Conservation (phyloP, 1,140 invertebrate genomes). For the Hyles euphorbiae region DNA sequence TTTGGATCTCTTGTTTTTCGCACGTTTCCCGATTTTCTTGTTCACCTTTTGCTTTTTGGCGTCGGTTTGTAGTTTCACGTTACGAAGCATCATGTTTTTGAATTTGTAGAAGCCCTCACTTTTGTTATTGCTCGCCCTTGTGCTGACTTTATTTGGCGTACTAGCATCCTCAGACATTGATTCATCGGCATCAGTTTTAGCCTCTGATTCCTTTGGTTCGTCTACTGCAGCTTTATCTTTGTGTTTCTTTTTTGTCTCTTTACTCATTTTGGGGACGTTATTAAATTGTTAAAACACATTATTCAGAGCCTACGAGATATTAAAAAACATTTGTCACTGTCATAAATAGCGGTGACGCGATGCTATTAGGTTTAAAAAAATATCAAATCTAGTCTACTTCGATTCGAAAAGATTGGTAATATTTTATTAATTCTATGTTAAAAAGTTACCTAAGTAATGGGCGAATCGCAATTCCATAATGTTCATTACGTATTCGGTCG, state of each 20-base stretch:
- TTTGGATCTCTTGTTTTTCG: constrained; percentile 22
- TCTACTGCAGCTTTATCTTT: constrained; percentile 16
- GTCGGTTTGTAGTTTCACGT: constrained; percentile 24
- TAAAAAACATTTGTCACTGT: constrained; percentile 17
- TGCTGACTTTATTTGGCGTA: constrained; percentile 10
- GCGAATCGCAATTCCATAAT: no score
- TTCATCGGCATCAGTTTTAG: constrained; percentile 10
- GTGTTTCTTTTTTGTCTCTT: constrained; percentile 23
- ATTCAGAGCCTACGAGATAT: constrained; percentile 27
- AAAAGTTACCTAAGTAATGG: no score
- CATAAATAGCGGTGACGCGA: constrained; percentile 9
- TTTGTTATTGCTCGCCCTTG: constrained; percentile 29
- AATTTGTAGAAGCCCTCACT: constrained; percentile 36
- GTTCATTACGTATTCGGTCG: no score
- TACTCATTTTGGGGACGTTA: constrained; percentile 20
- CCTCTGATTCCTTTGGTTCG: constrained; percentile 17
- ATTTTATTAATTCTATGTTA: no score
- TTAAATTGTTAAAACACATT: constrained; percentile 16
- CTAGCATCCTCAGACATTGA: constrained; percentile 7
- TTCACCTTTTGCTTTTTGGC: constrained; percentile 11
- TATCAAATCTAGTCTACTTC: neutral
- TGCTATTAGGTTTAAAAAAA: neutral
- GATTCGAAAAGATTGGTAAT: no score
- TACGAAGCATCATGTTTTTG: constrained; percentile 33
- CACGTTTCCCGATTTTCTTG: constrained; percentile 22